These are phyloP conservation scores for Lepidocyrtoides sp. DNA, from an alignment of 2,888 invertebrate genomes.

Conservation along the genomic window DNA sequence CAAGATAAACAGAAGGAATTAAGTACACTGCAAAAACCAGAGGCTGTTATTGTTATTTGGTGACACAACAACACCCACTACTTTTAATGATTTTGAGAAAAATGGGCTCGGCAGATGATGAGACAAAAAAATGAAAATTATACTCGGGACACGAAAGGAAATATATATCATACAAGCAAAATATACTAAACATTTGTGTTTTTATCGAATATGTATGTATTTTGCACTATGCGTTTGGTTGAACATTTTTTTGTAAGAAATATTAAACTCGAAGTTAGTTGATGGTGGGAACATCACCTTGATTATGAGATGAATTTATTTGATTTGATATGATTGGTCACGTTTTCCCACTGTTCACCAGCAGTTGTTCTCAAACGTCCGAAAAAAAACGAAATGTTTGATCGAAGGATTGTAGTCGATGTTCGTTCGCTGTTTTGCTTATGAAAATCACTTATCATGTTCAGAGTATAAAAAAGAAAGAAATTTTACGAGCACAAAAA, in stretches of 20 bases:
- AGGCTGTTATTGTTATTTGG: background rate
- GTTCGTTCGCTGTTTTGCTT: no score
- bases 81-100: slow-evolving; percentile 78
- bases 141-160: background rate
- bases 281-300: slow-evolving; percentile 62
- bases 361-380: background rate
- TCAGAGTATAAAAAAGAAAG: background rate
- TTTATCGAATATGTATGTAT: background rate
- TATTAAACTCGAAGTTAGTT: background rate
- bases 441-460: background rate
- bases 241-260: slow-evolving; percentile 13
- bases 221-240: slow-evolving; percentile 17
- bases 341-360: slow-evolving; percentile 49
- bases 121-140: slow-evolving; percentile 32
- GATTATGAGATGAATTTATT: slow-evolving; percentile 55
- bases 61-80: slow-evolving; percentile 74
- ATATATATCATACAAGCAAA: background rate
- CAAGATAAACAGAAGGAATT: slow-evolving; percentile 26
- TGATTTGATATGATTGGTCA: slow-evolving; percentile 69
- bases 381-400: background rate
- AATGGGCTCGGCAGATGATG: slow-evolving; percentile 75
- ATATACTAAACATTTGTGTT: no score
- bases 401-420: background rate
- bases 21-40: slow-evolving; percentile 30
- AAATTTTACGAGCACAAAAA: slow-evolving; percentile 50